Percentiles rank a stretch among this genome's conserved stretches.
phyloP scores from a whole-genome alignment of 2,888 invertebrate species.

The Drosophila anomalipes region DNA sequence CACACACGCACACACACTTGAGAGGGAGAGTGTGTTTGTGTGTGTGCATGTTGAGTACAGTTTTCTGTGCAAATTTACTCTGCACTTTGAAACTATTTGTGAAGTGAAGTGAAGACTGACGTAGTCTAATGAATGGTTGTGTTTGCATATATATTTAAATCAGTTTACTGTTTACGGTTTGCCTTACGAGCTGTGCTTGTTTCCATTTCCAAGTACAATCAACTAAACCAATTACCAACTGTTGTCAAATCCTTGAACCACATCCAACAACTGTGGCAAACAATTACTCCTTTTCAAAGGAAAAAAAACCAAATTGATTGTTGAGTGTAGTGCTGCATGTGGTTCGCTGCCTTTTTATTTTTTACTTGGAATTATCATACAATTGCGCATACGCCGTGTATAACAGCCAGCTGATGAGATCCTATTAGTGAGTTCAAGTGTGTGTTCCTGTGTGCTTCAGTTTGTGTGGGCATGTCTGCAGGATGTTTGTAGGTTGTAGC shows the following conservation, averaged over 20 bases:
- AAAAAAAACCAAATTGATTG: conserved; percentile 12
- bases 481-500: conserved; percentile 23
- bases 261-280: not conserved
- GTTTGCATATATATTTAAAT: not conserved
- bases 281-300: not conserved
- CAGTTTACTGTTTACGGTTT: not conserved
- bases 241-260: not conserved
- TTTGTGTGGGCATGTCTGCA: conserved; percentile 12
- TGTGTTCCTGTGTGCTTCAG: conserved; percentile 1
- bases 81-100: conserved; percentile 34
- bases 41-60: not conserved
- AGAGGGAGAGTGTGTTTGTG: not conserved
- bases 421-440: conserved; percentile 44
- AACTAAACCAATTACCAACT: not conserved
- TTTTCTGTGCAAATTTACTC: conserved; percentile 1
- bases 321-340: not conserved
- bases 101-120: not conserved
- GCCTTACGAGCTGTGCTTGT: not conserved
- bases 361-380: conserved; percentile 6
- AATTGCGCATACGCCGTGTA: conserved; percentile 48
- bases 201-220: not conserved
- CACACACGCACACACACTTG: not conserved
- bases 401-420: conserved; percentile 38
- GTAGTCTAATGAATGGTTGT: not conserved
- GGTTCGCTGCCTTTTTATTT: conserved; percentile 4